Evolutionary conservation across 2,888 invertebrate species (phyloP), one percentile per base, ranked within the genome.

Genomic region (Gasteruption jaculator): DNA sequence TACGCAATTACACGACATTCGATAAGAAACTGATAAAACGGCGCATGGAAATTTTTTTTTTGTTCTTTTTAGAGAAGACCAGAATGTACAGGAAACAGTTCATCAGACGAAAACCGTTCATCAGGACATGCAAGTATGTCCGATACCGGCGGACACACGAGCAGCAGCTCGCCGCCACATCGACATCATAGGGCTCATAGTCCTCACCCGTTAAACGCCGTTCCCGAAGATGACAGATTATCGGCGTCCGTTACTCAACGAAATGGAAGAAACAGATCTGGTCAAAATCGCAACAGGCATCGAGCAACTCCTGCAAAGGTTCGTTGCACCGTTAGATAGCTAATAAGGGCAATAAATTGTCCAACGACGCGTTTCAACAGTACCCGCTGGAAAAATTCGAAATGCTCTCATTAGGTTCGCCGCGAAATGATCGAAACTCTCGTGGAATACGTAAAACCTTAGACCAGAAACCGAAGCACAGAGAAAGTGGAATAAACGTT

Each of bases 41-140:
- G n/a, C n/a, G n/a, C n/a, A n/a, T n/a, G n/a, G n/a, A n/a, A 37
- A 34, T 49, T 42, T 45, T 41, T 47, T 52, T 49, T 42, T 41
- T 39, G 42, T 35, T 44, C 7, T 36, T 56, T 54, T 2, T 65
- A 76, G 65, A 73, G 73, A 52, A 70, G 73, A 71, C 77, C 78
- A 41, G 82, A 82, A 43, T 81, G 83, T 46, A 83, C 84, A 46
- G 83, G 83, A 63, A 83, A 84, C 72, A 89, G 89, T 70, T 90
- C 90, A 14, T 91, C 90, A 3, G 90, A 91, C 61, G 91, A 91
- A 72, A 90, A 89, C 70, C 76, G 91, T 22, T 91, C 91, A n/a
- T 91, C 91, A 1, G 91, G 91, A 0, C 91, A 91, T 71, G 91
- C 91, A 5, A 90, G 89, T 58, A 91, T 91, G 91, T 91, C 91